These are phyloP conservation scores for Vimba vimba DNA, from an alignment of 2,113 vertebrate genomes.

Conservation along the genomic window DNA sequence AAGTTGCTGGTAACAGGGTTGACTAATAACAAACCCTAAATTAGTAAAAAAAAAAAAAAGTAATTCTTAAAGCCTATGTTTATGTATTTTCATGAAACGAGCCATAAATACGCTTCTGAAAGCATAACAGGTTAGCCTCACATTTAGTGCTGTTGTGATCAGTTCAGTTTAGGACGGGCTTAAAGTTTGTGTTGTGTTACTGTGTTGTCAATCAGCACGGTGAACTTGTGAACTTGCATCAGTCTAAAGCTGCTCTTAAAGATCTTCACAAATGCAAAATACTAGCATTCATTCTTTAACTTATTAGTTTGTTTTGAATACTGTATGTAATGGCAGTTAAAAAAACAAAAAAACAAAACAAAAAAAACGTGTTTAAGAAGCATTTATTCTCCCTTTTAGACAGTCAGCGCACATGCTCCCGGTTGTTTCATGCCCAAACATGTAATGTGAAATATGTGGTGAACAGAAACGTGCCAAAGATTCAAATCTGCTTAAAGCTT, in stretches of 20 bases:
- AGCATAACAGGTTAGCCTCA: not conserved
- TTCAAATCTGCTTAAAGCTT: constrained; percentile 58
- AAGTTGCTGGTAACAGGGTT: too few relatives aligned
- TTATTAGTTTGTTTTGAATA: not conserved
- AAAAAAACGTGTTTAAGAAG: not conserved
- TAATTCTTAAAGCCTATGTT: not conserved
- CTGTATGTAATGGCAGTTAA: too few relatives aligned
- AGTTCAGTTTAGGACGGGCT: not conserved
- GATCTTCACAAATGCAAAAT: not conserved
- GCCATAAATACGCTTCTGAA: not conserved
- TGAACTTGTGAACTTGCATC: not conserved
- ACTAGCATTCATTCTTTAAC: not conserved
- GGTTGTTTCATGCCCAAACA: constrained; percentile 76
- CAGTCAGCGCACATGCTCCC: constrained; percentile 63
- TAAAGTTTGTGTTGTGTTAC: constrained; percentile 24
- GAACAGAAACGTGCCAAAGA: constrained; percentile 68
- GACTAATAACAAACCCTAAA: not conserved
- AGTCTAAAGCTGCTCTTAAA: not conserved
- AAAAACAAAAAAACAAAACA: not conserved
- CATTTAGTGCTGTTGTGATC: not conserved
- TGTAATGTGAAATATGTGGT: constrained; percentile 66
- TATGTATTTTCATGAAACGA: not conserved
- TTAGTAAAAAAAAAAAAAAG: too few relatives aligned
- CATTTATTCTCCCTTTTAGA: constrained; percentile 50
- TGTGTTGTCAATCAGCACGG: not conserved